A percentile compares a stretch with the other conserved stretches of the same genome.
phyloP scores from a whole-genome alignment of 2,797 vertebrate species.

The Sebastes flavidus region DNA sequence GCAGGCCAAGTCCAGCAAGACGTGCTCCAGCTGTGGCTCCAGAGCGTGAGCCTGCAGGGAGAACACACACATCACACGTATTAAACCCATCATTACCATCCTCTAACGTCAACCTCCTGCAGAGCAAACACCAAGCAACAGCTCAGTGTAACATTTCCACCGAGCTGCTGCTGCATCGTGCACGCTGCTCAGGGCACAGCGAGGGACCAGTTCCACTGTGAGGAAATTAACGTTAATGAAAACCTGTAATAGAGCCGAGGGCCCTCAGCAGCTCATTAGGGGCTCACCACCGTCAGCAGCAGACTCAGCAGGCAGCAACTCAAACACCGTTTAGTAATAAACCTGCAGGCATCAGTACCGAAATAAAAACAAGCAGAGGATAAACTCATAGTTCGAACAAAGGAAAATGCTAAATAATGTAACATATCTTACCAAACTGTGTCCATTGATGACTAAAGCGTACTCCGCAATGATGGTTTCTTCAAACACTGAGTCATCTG shows the following conservation, averaged over 20 bases:
- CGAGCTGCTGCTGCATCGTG: neutral
- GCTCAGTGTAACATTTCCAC: constrained; percentile 17
- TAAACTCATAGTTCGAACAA: neutral
- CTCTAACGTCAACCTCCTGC: constrained; percentile 12
- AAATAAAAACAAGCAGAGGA: constrained; percentile 15
- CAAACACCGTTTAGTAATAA: constrained; percentile 2
- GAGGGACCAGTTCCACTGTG: constrained; percentile 39
- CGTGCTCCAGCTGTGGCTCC: constrained; percentile 82
- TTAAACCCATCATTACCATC: constrained; percentile 28
- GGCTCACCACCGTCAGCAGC: constrained; percentile 33
- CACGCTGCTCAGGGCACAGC: constrained; percentile 17
- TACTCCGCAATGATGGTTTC: constrained; percentile 82
- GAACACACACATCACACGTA: constrained; percentile 22
- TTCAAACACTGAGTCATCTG: constrained; percentile 77
- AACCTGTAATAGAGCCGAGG: constrained; percentile 48
- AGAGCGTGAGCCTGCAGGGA: constrained; percentile 79
- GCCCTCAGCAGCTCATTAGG: constrained; percentile 53
- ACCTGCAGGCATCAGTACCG: neutral
- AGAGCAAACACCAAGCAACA: constrained; percentile 30
- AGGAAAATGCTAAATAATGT: neutral
- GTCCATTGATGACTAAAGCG: constrained; percentile 85
- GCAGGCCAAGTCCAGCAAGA: constrained; percentile 85
- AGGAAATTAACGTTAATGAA: constrained; percentile 69
- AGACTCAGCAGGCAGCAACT: constrained; percentile 14
- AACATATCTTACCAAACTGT: constrained; percentile 82